These are phyloP conservation scores for Nycticryphes semicollaris DNA, from an alignment of 2,113 vertebrate species.

Conservation along the genomic window DNA sequence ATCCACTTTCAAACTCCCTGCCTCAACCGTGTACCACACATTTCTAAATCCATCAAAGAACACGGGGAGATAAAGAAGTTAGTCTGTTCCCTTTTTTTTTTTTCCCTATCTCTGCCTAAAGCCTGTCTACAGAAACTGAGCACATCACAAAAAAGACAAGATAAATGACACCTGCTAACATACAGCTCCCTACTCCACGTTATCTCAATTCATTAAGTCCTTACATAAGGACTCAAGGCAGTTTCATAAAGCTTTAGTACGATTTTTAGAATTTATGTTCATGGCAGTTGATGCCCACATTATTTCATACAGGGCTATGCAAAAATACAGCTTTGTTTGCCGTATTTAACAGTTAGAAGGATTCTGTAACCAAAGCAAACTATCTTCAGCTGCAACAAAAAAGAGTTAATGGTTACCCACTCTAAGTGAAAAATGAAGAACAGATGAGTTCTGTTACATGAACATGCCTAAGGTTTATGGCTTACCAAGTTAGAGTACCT, in stretches of 20 bases:
- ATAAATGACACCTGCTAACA: constrained; percentile 23
- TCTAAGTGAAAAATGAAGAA: neutral
- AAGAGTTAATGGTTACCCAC: neutral
- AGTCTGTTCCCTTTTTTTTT: neutral
- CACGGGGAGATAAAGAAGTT: neutral
- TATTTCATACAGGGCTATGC: neutral
- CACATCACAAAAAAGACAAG: neutral
- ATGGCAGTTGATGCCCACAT: neutral
- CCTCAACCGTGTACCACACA: neutral
- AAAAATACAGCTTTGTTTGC: neutral
- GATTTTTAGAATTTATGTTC: neutral
- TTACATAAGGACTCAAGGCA: neutral
- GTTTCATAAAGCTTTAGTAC: neutral
- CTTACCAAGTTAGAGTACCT: neutral
- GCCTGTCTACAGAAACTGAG: neutral
- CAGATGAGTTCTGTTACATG: too few relatives aligned
- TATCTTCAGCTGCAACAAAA: neutral
- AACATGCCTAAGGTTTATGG: neutral
- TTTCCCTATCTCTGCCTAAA: neutral
- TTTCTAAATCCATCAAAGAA: neutral
- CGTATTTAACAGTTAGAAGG: neutral
- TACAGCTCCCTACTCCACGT: neutral
- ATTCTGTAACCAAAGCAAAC: neutral
- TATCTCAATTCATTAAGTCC: neutral
- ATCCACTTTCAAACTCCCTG: neutral